Conservation (phyloP, 1,140 invertebrate genomes). For the Meloidogyne floridensis region DNA sequence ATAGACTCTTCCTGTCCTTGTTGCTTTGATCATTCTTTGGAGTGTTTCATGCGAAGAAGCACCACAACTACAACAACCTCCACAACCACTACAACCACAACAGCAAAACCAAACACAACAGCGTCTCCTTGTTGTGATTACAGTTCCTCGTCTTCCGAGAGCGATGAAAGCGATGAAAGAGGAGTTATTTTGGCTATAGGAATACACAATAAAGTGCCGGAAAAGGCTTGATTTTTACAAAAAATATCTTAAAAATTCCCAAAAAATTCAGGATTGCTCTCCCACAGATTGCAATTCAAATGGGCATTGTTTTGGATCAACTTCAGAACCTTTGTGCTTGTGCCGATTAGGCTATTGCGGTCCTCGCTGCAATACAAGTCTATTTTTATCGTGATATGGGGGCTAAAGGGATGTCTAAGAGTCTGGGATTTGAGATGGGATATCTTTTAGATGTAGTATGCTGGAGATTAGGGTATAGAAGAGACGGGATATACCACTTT, state of each 20-base stretch:
- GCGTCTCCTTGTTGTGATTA: neutral
- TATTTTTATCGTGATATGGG: neutral
- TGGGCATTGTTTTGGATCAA: slow-evolving; percentile 20
- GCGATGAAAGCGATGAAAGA: neutral
- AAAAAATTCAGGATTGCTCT: neutral
- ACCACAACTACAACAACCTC: neutral
- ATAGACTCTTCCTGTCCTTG: slow-evolving; percentile 7
- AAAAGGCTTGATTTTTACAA: neutral
- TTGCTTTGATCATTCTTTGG: slow-evolving; percentile 7
- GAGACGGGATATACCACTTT: no score
- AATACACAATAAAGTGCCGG: neutral
- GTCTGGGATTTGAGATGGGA: no score
- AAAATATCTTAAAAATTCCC: neutral
- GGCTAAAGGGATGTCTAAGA: no score
- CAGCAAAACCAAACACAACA: neutral
- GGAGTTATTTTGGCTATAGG: slow-evolving; percentile 6
- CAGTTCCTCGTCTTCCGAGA: neutral
- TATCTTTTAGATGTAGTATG: no score
- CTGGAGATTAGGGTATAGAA: no score
- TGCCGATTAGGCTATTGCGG: slow-evolving; percentile 20
- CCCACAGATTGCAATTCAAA: slow-evolving; percentile 14
- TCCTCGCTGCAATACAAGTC: slow-evolving; percentile 16
- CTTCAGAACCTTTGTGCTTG: neutral
- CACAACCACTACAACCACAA: neutral
- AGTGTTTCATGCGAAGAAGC: neutral